Percentiles rank a stretch among this genome's conserved stretches.
phyloP scores from a whole-genome alignment of 2,888 invertebrate genomes.

The Polydrusus pterygomalis region DNA sequence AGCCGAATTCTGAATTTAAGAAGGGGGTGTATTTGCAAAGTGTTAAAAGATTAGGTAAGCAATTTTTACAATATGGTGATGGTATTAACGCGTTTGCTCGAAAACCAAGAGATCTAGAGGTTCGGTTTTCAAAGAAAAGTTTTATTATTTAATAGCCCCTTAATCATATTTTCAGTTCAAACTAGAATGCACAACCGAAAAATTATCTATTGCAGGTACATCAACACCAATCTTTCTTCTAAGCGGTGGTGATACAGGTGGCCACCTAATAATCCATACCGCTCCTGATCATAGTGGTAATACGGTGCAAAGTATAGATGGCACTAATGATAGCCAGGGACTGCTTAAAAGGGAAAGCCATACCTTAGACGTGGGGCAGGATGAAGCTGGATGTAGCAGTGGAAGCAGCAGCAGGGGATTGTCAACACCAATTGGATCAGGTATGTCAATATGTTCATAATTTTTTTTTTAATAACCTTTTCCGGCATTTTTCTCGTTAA shows the following conservation, averaged over 20 bases:
- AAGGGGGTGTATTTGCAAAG: constrained; percentile 70
- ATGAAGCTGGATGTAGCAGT: constrained; percentile 61
- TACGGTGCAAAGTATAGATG: constrained; percentile 58
- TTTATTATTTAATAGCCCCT: neutral
- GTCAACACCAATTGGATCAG: constrained; percentile 68
- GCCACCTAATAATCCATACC: constrained; percentile 67
- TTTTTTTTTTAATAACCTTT: no score
- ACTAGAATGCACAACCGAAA: neutral
- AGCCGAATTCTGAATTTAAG: constrained; percentile 65
- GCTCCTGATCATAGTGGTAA: constrained; percentile 58
- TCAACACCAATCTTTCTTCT: constrained; percentile 69
- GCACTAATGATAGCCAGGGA: constrained; percentile 59
- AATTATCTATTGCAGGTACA: constrained; percentile 52
- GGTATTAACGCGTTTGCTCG: neutral
- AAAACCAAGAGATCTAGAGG: neutral
- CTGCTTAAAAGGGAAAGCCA: constrained; percentile 28
- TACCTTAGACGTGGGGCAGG: constrained; percentile 54
- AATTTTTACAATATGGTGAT: no score
- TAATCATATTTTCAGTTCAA: neutral
- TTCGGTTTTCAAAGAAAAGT: no score
- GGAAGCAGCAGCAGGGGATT: constrained; percentile 62
- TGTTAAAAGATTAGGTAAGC: constrained; percentile 66
- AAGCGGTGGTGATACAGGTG: constrained; percentile 68
- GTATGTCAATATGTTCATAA: constrained; percentile 59
- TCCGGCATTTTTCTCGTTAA: no score